These are phyloP conservation scores for Bombus waltoni DNA, from an alignment of 1,140 invertebrate species.

Conservation along the genomic window DNA sequence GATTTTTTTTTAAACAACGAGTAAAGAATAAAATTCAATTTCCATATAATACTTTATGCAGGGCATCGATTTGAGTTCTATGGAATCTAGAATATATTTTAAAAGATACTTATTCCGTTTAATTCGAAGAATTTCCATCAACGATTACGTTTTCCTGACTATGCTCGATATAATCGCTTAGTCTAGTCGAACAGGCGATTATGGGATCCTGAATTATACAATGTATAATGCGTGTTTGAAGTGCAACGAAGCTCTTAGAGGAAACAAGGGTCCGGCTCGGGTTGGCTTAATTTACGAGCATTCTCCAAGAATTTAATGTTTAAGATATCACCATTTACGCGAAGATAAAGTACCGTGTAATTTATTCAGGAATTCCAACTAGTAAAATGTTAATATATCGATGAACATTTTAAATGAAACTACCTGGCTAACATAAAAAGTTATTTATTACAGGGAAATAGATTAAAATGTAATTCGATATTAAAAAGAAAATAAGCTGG, in stretches of 20 bases:
- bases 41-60: too few species aligned
- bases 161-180: not conserved
- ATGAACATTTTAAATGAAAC: not conserved
- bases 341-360: not conserved
- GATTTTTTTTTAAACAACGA: too few species aligned
- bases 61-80: accelerated
- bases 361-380: not conserved
- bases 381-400: not conserved
- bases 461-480: not conserved
- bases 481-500: not conserved
- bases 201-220: conserved; percentile 30
- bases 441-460: not conserved
- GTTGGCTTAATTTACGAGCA: conserved; percentile 20
- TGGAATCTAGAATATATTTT: not conserved
- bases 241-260: conserved; percentile 5
- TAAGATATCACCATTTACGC: not conserved
- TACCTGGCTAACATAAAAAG: not conserved
- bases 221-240: conserved; percentile 31
- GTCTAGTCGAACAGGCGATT: conserved; percentile 6
- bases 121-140: not conserved
- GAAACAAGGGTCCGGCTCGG: conserved; percentile 13
- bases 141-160: not conserved
- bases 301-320: conserved; percentile 13
- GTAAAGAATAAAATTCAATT: too few species aligned
- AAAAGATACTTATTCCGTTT: not conserved